Base-by-base conservation (phyloP, 2,888 invertebrate genomes). In the Aleiodes alternator region DNA sequence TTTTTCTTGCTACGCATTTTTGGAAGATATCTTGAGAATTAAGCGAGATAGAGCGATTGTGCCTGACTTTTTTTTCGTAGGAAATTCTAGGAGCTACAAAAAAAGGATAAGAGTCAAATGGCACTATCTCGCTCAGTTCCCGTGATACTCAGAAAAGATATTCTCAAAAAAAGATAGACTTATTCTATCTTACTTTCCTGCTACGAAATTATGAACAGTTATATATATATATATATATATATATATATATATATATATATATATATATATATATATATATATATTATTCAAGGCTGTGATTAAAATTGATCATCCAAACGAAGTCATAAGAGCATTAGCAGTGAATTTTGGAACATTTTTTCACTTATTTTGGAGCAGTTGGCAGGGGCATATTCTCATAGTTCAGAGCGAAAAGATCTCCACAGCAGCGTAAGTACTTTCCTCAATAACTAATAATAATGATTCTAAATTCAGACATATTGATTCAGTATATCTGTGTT, bases 281-380 rank as follows among this genome's bases (percentile, higher is more conserved):
- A 66, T 55, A 38, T 57, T 43, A 3, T 8, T 57, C 0, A 31
- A 57, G 80, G 55, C 75, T 3, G 69, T 77, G 8, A 64, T 77
- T 43, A 79, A 80, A 64, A 50, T 80, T 7, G 75, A 53, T 73
- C 53, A 69, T 31, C 69, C 71, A 7, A 51, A 59, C n/a, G 77
- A 80, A 68, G 69, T 53, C 4, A 53, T 79, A 6, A 77, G 77
- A 43, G 69, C 74, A 14, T 50, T 69, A 7, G 73, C 75, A 50
- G 73, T 79, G 7, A 72, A 78, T 38, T 8, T 74, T 7, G 77
- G 76, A 23, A 75, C 74, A 29, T 53, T 77, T n/a, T 53, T 75
- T 55, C 78, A 80, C 64, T 76, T 80, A 14, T 78, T 78, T 48
- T 76, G 76, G 57, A 78, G 76, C 43, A 78, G 79, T 71, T 81